Percentiles rank a stretch among this genome's conserved stretches.
Evolutionary conservation across 2,888 invertebrate species (phyloP).

Genomic region (Hypselothyrea guttata): DNA sequence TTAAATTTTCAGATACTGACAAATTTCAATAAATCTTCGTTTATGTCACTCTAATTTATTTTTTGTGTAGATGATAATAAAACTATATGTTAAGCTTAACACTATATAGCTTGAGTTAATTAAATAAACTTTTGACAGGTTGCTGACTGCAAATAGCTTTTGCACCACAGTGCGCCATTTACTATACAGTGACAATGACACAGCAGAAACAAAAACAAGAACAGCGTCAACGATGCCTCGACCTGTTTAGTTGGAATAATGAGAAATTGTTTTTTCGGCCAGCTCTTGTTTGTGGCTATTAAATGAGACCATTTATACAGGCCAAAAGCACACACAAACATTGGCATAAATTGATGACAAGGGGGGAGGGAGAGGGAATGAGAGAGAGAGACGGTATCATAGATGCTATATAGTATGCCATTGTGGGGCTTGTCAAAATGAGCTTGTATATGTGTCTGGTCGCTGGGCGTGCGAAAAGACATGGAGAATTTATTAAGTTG

Average conservation of each 20-base stretch:
- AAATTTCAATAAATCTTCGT: too few relatives aligned
- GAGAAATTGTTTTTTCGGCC: conserved; percentile 60
- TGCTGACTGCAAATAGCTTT: conserved; percentile 15
- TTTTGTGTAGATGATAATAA: too few relatives aligned
- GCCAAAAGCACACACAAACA: conserved; percentile 20
- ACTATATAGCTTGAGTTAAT: too few relatives aligned
- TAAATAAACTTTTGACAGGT: background rate
- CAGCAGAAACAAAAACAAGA: too few relatives aligned
- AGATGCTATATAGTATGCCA: conserved; percentile 72
- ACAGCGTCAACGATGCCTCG: conserved; percentile 35
- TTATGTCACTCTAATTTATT: too few relatives aligned
- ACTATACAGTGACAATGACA: conserved; percentile 6
- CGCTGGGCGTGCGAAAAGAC: conserved; percentile 51
- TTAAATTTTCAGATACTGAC: too few relatives aligned
- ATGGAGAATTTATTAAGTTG: conserved; percentile 76
- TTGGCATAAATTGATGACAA: conserved; percentile 9
- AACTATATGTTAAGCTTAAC: too few relatives aligned
- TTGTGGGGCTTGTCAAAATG: conserved; percentile 70
- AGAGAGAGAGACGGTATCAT: conserved; percentile 34
- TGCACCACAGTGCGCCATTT: conserved; percentile 44
- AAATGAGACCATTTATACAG: conserved; percentile 60
- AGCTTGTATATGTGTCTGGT: conserved; percentile 7
- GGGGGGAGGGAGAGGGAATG: background rate
- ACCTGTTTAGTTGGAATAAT: conserved; percentile 78
- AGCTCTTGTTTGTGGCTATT: conserved; percentile 55